Evolutionary conservation across 2,797 vertebrate species (phyloP).

Genomic region (Hippoglossus hippoglossus): DNA sequence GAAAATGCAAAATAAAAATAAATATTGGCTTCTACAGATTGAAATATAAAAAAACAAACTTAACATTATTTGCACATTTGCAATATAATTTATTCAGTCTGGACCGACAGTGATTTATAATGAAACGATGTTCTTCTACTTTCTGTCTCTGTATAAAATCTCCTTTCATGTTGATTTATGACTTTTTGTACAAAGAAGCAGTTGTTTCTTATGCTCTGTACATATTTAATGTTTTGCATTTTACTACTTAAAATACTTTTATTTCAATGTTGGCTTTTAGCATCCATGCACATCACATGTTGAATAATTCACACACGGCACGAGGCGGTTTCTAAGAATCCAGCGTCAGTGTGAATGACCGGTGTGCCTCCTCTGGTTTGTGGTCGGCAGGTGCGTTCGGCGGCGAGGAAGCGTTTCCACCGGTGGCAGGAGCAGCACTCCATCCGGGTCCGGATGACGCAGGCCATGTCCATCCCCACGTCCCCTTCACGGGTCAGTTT

Average conservation of each 20-base stretch:
- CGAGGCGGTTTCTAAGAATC: neutral
- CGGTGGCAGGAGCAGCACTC: constrained; percentile 97
- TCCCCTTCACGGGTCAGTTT: constrained; percentile 89
- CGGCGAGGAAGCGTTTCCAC: constrained; percentile 92
- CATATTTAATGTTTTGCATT: neutral
- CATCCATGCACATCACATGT: neutral
- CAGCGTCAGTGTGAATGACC: too few species aligned
- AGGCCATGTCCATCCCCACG: constrained; percentile 95
- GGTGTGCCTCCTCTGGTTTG: neutral
- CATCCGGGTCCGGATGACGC: constrained; percentile 89
- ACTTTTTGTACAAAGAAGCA: neutral
- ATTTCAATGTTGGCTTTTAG: neutral
- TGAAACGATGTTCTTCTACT: too few species aligned
- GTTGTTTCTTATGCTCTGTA: neutral
- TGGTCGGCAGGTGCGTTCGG: constrained; percentile 88
- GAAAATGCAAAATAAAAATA: too few species aligned
- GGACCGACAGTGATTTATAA: too few species aligned
- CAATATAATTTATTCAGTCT: too few species aligned
- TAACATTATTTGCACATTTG: too few species aligned
- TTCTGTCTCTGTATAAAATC: too few species aligned
- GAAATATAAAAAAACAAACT: too few species aligned
- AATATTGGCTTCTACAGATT: too few species aligned
- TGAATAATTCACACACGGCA: neutral
- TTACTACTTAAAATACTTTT: neutral
- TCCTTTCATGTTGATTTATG: too few species aligned